These are phyloP conservation scores for Tenebrosternarchus preto DNA, from an alignment of 2,113 vertebrate species.

Conservation along the genomic window DNA sequence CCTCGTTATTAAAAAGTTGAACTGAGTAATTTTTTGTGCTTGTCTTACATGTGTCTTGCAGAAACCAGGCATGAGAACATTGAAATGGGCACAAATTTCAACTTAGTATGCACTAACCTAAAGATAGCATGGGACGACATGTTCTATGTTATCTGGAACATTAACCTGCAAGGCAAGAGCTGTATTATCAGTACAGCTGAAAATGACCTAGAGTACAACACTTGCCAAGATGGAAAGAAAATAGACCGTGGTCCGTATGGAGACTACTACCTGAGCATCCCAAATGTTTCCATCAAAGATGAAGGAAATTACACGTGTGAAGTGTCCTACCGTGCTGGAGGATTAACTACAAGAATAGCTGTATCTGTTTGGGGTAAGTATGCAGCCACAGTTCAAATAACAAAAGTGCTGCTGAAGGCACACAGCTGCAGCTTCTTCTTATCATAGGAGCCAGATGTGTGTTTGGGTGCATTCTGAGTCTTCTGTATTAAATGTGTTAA, in stretches of 20 bases:
- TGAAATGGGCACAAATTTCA: slow-evolving; percentile 41
- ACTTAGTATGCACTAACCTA: slow-evolving; percentile 61
- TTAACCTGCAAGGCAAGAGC: neutral
- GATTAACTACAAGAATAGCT: neutral
- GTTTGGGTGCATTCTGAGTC: neutral
- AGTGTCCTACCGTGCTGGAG: neutral
- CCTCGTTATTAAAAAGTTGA: too few species aligned
- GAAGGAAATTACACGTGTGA: slow-evolving; percentile 70
- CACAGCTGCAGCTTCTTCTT: neutral
- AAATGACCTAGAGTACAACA: rapidly evolving
- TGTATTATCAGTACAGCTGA: slow-evolving; percentile 45
- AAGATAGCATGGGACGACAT: slow-evolving; percentile 50
- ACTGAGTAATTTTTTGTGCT: neutral
- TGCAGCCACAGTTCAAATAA: neutral
- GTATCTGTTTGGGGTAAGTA: slow-evolving; percentile 11
- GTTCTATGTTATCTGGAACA: slow-evolving; percentile 65
- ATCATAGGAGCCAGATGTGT: neutral
- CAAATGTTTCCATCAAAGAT: slow-evolving; percentile 59
- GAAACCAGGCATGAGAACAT: slow-evolving; percentile 46
- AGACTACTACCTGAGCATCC: slow-evolving; percentile 64
- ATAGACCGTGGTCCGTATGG: slow-evolving; percentile 41
- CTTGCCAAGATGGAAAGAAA: slow-evolving; percentile 61
- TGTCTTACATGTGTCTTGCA: slow-evolving; percentile 47
- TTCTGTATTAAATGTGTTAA: too few species aligned
- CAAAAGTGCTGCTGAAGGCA: neutral